Conservation (phyloP, 2,797 vertebrate species). For the Silurus lanzhouensis region DNA sequence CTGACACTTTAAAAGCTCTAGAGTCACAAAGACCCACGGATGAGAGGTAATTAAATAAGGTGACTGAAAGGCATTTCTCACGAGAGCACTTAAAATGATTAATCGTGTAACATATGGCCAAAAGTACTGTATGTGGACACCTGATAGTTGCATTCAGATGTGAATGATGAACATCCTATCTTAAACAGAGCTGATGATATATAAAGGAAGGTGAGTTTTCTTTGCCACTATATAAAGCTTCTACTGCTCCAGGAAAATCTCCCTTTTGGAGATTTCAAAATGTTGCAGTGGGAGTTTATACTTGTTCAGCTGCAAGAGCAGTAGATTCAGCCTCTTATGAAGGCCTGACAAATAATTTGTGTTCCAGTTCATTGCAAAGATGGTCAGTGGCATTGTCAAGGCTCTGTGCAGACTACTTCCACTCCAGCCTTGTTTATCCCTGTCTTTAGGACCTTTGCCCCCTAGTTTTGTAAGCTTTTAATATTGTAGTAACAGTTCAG, state of each 20-base stretch:
- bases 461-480: neutral
- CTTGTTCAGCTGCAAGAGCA: no score
- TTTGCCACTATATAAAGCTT: neutral
- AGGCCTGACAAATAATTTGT: no score
- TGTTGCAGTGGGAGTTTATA: no score
- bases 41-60: slow-evolving; percentile 42
- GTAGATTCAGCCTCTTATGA: no score
- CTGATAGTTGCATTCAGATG: neutral
- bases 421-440: neutral
- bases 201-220: neutral
- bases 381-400: neutral
- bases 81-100: neutral
- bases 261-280: neutral
- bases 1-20: slow-evolving; percentile 33
- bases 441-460: neutral
- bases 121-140: neutral
- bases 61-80: slow-evolving; percentile 13
- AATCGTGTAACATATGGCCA: neutral
- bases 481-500: neutral
- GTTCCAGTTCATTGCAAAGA: no score
- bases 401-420: neutral
- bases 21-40: slow-evolving; percentile 23
- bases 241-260: neutral
- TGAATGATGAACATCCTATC: neutral
- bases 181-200: neutral